Conservation (phyloP, 2,888 invertebrate genomes). For the Ischnus inquisitorius region DNA sequence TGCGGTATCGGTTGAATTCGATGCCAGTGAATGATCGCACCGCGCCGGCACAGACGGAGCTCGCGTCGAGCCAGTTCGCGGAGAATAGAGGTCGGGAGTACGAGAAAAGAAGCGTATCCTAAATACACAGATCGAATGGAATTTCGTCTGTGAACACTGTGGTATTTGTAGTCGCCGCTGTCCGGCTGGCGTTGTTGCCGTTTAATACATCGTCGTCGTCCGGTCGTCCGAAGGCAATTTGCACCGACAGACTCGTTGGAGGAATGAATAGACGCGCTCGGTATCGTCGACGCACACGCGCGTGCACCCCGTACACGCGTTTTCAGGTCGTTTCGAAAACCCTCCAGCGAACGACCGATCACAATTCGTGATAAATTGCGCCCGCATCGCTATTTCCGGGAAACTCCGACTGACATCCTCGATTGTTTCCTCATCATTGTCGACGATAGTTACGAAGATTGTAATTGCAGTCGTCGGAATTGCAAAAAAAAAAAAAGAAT, state of each 20-base stretch:
- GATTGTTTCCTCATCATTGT: slow-evolving; percentile 1
- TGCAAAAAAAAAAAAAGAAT: no score
- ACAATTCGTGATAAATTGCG: not conserved
- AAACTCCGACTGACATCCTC: not conserved
- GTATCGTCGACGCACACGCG: not conserved
- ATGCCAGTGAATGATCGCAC: not conserved
- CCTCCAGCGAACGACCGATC: not conserved
- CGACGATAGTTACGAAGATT: no score
- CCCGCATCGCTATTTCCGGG: not conserved
- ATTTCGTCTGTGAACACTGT: not conserved
- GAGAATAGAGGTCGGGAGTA: not conserved
- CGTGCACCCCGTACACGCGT: not conserved
- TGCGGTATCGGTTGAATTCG: not conserved
- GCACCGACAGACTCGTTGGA: not conserved
- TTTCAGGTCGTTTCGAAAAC: not conserved
- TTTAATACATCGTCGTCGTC: not conserved
- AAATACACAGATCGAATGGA: slow-evolving; percentile 5
- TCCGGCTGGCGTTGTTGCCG: not conserved
- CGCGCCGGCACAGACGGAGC: not conserved
- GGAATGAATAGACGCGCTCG: not conserved
- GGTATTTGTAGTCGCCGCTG: not conserved
- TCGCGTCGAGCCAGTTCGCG: not conserved
- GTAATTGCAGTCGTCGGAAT: no score
- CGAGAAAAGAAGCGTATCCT: not conserved
- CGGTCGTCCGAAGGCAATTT: not conserved